These are phyloP conservation scores for Peromyscus californicus DNA, from an alignment of 2,113 vertebrate species.

Conservation along the genomic window DNA sequence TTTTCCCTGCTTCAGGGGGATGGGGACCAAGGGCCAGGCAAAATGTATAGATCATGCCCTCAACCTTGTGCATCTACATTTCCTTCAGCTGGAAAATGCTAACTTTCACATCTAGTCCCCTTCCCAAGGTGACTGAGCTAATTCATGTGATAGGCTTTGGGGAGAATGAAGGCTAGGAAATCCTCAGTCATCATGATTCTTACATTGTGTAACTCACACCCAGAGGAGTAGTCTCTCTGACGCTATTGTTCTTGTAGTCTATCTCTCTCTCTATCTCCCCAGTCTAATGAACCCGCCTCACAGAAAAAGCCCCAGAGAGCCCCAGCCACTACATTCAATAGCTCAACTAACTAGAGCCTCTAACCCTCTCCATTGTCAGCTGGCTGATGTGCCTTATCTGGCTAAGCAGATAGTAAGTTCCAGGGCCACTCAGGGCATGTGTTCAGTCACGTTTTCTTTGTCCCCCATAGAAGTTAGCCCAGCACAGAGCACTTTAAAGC, in stretches of 20 bases:
- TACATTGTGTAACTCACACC: fast-evolving
- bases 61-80: neutral
- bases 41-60: neutral
- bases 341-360: neutral
- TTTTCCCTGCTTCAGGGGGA: neutral
- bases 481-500: neutral
- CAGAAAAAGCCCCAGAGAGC: neutral
- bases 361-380: neutral
- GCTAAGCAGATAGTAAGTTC: neutral
- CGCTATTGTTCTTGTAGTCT: fast-evolving
- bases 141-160: neutral
- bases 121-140: neutral
- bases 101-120: neutral
- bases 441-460: neutral
- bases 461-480: neutral
- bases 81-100: conserved; percentile 13
- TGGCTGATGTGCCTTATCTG: neutral
- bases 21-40: neutral
- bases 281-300: neutral
- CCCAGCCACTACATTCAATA: neutral
- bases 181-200: neutral
- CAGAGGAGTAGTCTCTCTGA: neutral
- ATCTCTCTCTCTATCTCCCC: neutral
- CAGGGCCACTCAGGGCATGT: neutral
- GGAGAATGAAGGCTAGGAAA: neutral